Base-by-base conservation (phyloP, 2,888 invertebrate species). In the Troglohyphantes excavatus region DNA sequence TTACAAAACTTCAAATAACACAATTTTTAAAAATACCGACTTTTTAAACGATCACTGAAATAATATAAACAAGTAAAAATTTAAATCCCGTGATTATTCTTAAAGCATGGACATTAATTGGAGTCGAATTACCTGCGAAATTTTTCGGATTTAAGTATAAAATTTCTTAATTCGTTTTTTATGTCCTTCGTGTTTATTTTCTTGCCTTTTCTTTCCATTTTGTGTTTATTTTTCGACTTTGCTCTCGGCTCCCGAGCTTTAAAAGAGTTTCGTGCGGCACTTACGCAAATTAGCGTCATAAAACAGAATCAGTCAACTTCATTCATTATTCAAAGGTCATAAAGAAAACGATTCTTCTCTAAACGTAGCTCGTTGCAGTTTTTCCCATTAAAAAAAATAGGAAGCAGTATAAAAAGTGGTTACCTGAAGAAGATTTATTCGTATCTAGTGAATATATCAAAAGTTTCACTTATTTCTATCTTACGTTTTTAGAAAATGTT, bases 271-370 rank as follows among this genome's bases (percentile, higher is more conserved):
- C 70, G 43, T 46, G 81, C 73, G 23, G 78, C 81, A 87, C 81
- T 73, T 87, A 87, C 81, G 81, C 29, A 87, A 87, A 87, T 87
- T 79, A 87, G 73, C 65, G 59, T 73, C 39, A 53, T 65, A 79
- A 79, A 53, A 70, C n/a, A 53, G 59, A 81, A 81, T 73, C 73
- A 81, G 79, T 87, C 81, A 72, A 46, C 79, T 65, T 79, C 81
- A 87, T 87, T 81, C 79, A 87, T 87, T 79, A 87, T 87, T 87
- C 81, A 87, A 81, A 81, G 87, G n/a, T 81, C 87, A 81, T 87
- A 79, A 79, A 87, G 81, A 65, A 86, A 79, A 79, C 46, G 85
- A 85, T 85, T 65, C 75, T 85, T 86, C 76, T 85, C 73, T 76
- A 13, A 76, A 61, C 39, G 76, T 23, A 61, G 11, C 61, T 78